Evolutionary conservation across 2,797 vertebrate species (phyloP).

Genomic region (Tauraco hartlaubi): DNA sequence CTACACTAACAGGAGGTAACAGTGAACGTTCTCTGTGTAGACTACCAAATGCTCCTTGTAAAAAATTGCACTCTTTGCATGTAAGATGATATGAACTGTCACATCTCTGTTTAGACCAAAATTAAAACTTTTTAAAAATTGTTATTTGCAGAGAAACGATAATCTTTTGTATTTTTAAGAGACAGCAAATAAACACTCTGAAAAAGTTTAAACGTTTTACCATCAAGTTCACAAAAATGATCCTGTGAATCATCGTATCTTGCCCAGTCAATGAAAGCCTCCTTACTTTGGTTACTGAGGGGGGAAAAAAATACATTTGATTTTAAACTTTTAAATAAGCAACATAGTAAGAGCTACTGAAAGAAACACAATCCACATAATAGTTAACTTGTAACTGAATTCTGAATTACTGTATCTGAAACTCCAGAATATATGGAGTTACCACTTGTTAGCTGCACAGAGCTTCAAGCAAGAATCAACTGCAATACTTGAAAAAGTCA

Average conservation of each 20-base stretch:
- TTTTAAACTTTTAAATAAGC: conserved; percentile 29
- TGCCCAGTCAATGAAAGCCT: conserved; percentile 96
- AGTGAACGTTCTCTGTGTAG: not conserved
- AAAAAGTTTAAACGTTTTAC: conserved; percentile 79
- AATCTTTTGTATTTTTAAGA: not conserved
- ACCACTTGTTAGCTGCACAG: not conserved
- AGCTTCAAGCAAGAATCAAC: not conserved
- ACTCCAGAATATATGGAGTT: not conserved
- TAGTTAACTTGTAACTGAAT: not conserved
- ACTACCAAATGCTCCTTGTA: not conserved
- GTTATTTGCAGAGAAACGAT: not conserved
- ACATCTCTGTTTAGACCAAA: not conserved
- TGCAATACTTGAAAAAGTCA: not conserved
- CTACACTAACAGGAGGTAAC: not conserved
- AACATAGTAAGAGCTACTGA: not conserved
- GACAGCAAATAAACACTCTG: not conserved
- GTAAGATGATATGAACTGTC: not conserved
- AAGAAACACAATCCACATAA: not conserved
- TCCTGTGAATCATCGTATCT: conserved; percentile 97
- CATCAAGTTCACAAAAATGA: conserved; percentile 96
- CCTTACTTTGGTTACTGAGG: conserved; percentile 92
- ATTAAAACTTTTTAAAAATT: not conserved
- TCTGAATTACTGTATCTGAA: not conserved
- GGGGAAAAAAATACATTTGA: conserved; percentile 1
- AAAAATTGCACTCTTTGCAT: not conserved